Evolutionary conservation across 2,888 invertebrate genomes (phyloP).

Genomic region (Lordiphosa fenestrarum): DNA sequence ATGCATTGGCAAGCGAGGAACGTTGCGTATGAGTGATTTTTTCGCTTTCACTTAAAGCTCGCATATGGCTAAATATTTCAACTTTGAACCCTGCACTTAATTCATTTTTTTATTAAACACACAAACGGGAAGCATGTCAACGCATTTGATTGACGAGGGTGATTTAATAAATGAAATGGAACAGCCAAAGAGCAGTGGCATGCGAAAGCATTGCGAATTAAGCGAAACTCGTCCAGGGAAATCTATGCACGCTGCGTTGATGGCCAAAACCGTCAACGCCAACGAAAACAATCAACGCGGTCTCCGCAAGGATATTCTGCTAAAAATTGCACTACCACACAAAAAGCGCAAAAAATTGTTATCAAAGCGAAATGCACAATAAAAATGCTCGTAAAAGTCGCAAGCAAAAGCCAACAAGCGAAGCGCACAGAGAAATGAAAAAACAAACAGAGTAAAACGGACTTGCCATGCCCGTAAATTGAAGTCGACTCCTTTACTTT

Average conservation of each 20-base stretch:
- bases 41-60: constrained; percentile 49
- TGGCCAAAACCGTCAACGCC: no score
- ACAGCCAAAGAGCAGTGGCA: constrained; percentile 21
- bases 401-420: constrained; percentile 24
- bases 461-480: background rate
- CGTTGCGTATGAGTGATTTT: constrained; percentile 54
- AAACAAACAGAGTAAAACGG: background rate
- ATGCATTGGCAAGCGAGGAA: constrained; percentile 43
- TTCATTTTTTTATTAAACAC: constrained; percentile 65
- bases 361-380: constrained; percentile 36
- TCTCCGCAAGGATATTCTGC: constrained; percentile 3
- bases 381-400: constrained; percentile 40
- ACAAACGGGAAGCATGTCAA: constrained; percentile 59
- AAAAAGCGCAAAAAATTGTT: constrained; percentile 6
- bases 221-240: no score
- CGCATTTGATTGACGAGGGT: constrained; percentile 74
- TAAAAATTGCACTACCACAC: constrained; percentile 3
- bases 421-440: background rate
- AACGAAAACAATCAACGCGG: constrained; percentile 27
- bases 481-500: constrained; percentile 5
- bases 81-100: constrained; percentile 64
- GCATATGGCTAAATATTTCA: constrained; percentile 30
- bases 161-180: constrained; percentile 63
- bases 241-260: no score
- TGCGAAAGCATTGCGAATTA: constrained; percentile 13